Conservation (phyloP, 2,888 invertebrate genomes). For the Meteorus cinctellus region DNA sequence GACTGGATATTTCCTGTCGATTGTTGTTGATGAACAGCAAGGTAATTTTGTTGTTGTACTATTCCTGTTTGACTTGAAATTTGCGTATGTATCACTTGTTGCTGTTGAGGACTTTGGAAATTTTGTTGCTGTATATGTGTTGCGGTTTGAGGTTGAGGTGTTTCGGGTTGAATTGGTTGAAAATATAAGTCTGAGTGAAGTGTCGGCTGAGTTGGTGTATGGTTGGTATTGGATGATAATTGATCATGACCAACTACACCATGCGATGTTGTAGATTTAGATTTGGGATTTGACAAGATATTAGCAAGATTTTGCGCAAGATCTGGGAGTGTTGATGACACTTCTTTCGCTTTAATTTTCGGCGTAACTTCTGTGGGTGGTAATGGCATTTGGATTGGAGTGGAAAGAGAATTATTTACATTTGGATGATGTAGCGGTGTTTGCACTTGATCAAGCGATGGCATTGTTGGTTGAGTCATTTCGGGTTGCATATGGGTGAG, state of each 20-base stretch:
- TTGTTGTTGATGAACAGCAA: constrained; percentile 34
- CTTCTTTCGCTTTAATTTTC: constrained; percentile 66
- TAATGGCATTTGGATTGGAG: constrained; percentile 48
- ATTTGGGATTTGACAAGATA: constrained; percentile 70
- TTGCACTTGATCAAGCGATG: constrained; percentile 43
- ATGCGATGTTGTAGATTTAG: constrained; percentile 65
- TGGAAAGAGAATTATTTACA: constrained; percentile 47
- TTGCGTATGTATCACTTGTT: constrained; percentile 22
- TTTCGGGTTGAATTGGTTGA: constrained; percentile 69
- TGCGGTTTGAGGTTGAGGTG: constrained; percentile 45
- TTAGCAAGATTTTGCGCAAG: constrained; percentile 71
- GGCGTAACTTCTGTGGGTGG: constrained; percentile 57
- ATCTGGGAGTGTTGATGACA: constrained; percentile 70
- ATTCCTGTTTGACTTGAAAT: constrained; percentile 41
- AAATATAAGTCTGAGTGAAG: constrained; percentile 68
- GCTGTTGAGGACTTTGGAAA: constrained; percentile 44
- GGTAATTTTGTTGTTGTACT: constrained; percentile 32
- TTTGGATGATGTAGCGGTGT: constrained; percentile 37
- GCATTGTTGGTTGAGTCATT: constrained; percentile 29
- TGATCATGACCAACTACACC: constrained; percentile 56
- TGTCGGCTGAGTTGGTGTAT: constrained; percentile 52
- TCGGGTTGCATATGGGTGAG: constrained; percentile 36
- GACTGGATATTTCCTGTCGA: constrained; percentile 44
- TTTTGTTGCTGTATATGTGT: constrained; percentile 39
- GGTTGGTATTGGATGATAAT: constrained; percentile 10